Evolutionary conservation across 1,140 invertebrate genomes (phyloP), one percentile per base, ranked within the genome.

Genomic region (Dinoponera quadriceps): DNA sequence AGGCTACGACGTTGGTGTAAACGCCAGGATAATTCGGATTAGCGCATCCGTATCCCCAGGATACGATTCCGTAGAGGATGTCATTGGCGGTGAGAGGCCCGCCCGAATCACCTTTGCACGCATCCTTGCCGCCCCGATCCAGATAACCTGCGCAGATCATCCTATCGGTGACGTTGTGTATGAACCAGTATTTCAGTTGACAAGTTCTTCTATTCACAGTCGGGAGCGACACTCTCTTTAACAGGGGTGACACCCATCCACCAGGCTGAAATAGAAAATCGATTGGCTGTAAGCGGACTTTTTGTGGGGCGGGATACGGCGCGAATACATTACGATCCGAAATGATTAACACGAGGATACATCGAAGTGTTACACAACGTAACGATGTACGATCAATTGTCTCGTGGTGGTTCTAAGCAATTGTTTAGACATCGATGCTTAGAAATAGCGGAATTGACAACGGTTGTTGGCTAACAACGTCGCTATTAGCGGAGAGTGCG

Each of bases 1-100:
- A 96, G 59, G 94, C 92, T 1, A 95, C 90, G 16, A 97, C 95
- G 51, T 96, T 95, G 1, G 96, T 95, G 91, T 96, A 97, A 75
- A 98, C 96, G 13, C 97, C 97, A 0, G 97, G 97, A 87, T 95
- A 95, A 1, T 91, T 88, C 0, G 95, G 94, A 63, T 94, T 91
- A 1, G 95, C 97, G 88, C 97, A 98, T 4, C 95, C 95, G 74
- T 94, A 95, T 25, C 97, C 97, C 96, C 96, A 97, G 13, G 96
- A 97, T 0, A 96, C 96, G 13, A 97, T 92, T 5, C 97, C 97
- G 66, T 96, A 95, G 49, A 97, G 91, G 33, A 93, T 92, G 0
- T 93, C 94, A 59, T 93, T 86, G 84, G 93, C 93, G 4, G 95
- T 90, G 83, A 96, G 87, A 3, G 96, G 96, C 7, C 96, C 96